phyloP scores from a whole-genome alignment of 2,113 vertebrate species.

The Sarotherodon lohbergeri region DNA sequence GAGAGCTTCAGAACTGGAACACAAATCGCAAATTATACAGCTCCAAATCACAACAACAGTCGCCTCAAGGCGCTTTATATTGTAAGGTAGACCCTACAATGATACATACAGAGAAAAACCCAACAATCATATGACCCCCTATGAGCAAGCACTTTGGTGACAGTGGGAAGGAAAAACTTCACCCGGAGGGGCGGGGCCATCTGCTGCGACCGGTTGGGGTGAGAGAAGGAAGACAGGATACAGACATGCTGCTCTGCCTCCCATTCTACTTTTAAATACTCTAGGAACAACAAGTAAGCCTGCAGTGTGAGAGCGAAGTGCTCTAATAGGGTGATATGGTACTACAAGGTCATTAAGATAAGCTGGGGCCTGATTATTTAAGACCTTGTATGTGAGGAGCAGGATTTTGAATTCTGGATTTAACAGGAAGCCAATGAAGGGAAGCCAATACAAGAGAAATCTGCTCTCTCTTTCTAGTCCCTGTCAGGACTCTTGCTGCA shows the following conservation, averaged over 20 bases:
- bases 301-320: too few relatives aligned
- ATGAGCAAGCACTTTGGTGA: not conserved
- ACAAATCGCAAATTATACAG: not conserved
- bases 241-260: not conserved
- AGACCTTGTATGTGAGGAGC: too few relatives aligned
- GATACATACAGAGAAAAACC: not conserved
- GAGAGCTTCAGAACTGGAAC: not conserved
- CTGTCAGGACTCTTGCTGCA: too few relatives aligned
- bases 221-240: not conserved
- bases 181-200: not conserved
- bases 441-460: too few relatives aligned
- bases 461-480: too few relatives aligned
- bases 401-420: too few relatives aligned
- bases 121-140: not conserved
- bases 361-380: too few relatives aligned
- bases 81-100: not conserved
- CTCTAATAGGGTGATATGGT: too few relatives aligned
- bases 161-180: not conserved
- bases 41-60: not conserved
- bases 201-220: rapidly evolving
- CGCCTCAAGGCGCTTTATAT: not conserved
- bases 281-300: too few relatives aligned
- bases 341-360: too few relatives aligned
- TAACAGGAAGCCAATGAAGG: too few relatives aligned
- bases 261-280: too few relatives aligned